Evolutionary conservation across 2,888 invertebrate species (phyloP).

Genomic region (Philhelius pedissequus): DNA sequence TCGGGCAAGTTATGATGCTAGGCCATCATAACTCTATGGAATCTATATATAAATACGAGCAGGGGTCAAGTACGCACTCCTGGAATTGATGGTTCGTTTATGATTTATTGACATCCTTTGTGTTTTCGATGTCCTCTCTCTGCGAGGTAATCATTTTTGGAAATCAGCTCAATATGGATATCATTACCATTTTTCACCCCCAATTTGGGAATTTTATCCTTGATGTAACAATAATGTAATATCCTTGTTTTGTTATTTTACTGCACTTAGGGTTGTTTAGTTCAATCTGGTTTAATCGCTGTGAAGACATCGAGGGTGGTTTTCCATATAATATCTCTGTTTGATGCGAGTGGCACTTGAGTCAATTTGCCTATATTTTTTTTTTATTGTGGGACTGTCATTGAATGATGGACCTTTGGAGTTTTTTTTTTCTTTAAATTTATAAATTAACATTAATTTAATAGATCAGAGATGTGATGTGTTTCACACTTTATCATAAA

Average conservation of each 20-base stretch:
- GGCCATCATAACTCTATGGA: background rate
- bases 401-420: slow-evolving; percentile 51
- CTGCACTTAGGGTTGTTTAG: slow-evolving; percentile 65
- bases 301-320: slow-evolving; percentile 59
- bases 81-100: slow-evolving; percentile 70
- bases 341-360: slow-evolving; percentile 44
- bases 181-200: slow-evolving; percentile 68
- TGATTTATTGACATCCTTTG: slow-evolving; percentile 71
- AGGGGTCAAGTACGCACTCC: slow-evolving; percentile 69
- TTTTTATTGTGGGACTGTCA: slow-evolving; percentile 52
- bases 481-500: slow-evolving; percentile 34
- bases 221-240: slow-evolving; percentile 69
- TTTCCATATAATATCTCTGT: slow-evolving; percentile 13
- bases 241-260: slow-evolving; percentile 58
- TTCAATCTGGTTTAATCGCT: slow-evolving; percentile 61
- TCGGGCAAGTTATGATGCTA: slow-evolving; percentile 34
- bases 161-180: slow-evolving; percentile 69
- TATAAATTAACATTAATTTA: slow-evolving; percentile 5
- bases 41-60: too few species aligned
- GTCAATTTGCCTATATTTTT: slow-evolving; percentile 56
- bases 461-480: background rate
- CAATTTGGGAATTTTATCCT: slow-evolving; percentile 67
- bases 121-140: slow-evolving; percentile 67
- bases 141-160: slow-evolving; percentile 62
- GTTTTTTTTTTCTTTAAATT: background rate